Conservation (phyloP, 2,888 invertebrate genomes). For the Hyppa rectilinea region DNA sequence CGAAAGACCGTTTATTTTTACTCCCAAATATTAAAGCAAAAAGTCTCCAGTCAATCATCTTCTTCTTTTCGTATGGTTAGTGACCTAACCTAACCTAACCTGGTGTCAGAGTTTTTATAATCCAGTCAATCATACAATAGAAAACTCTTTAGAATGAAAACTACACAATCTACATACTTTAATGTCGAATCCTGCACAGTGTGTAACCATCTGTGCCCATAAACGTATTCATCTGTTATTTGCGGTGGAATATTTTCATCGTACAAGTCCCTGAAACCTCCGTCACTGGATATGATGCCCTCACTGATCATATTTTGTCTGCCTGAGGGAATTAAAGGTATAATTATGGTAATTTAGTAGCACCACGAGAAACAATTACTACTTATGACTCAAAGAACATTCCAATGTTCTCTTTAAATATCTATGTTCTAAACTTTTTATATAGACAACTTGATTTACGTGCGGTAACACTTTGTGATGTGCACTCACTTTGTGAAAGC, state of each 20-base stretch:
- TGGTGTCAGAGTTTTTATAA: too few species aligned
- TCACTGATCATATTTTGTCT: conserved; percentile 46
- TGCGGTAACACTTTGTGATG: not conserved
- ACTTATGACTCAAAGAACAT: too few species aligned
- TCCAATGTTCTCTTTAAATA: too few species aligned
- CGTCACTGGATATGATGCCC: conserved; percentile 63
- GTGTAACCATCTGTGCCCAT: conserved; percentile 70
- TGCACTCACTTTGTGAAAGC: too few species aligned
- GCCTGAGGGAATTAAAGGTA: conserved; percentile 16
- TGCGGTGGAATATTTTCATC: conserved; percentile 64
- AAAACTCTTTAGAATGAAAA: not conserved
- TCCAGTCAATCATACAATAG: not conserved
- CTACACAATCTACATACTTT: conserved; percentile 63
- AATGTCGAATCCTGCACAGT: conserved; percentile 69
- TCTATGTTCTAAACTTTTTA: too few species aligned
- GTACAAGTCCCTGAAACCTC: conserved; percentile 69
- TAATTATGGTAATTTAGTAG: not conserved
- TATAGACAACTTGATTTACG: not conserved
- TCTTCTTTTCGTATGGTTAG: too few species aligned
- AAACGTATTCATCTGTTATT: conserved; percentile 68
- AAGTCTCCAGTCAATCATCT: not conserved
- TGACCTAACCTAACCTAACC: too few species aligned
- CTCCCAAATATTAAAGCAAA: too few species aligned
- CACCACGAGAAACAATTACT: not conserved
- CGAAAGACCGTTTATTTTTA: not conserved